Percentiles rank a stretch among this genome's conserved stretches.
Conservation (phyloP, 2,888 invertebrate genomes). For the Volucella zonaria region DNA sequence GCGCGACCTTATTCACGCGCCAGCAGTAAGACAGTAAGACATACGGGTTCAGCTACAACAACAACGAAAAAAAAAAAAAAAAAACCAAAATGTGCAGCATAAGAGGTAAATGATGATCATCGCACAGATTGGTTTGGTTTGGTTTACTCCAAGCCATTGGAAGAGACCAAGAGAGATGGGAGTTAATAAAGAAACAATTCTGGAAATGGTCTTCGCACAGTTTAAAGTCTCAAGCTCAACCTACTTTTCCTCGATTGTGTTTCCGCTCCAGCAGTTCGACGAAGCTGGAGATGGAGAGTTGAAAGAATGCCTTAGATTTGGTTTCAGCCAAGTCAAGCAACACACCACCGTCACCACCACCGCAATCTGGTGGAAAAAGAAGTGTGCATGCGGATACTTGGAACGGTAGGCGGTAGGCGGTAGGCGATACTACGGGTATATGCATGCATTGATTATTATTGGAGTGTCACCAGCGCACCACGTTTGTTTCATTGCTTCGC, state of each 20-base stretch:
- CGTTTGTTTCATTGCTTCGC: conserved; percentile 58
- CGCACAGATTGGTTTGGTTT: conserved; percentile 34
- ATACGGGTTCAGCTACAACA: conserved; percentile 2
- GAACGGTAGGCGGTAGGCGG: too few relatives aligned
- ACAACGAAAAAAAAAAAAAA: conserved; percentile 26
- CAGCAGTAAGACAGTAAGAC: conserved; percentile 17
- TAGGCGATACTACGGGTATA: conserved; percentile 4
- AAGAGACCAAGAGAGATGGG: conserved; percentile 29
- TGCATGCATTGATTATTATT: conserved; percentile 72
- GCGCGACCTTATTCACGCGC: conserved; percentile 65
- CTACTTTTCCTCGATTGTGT: conserved; percentile 70
- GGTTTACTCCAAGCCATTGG: neutral
- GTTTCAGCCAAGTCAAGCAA: conserved; percentile 41
- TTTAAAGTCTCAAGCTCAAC: conserved; percentile 49
- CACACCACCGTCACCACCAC: conserved; percentile 40
- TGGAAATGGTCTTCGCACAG: conserved; percentile 72
- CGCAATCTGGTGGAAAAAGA: conserved; percentile 20
- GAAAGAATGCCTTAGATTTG: conserved; percentile 62
- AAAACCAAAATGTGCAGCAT: conserved; percentile 56
- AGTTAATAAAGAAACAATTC: conserved; percentile 69
- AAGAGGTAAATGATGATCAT: conserved; percentile 44
- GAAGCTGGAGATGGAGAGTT: conserved; percentile 16
- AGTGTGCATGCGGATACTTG: conserved; percentile 44
- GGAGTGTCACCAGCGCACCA: conserved; percentile 67
- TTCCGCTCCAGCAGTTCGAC: conserved; percentile 61